phyloP scores from a whole-genome alignment of 2,888 invertebrate genomes.

The Drosophila kuntzei region DNA sequence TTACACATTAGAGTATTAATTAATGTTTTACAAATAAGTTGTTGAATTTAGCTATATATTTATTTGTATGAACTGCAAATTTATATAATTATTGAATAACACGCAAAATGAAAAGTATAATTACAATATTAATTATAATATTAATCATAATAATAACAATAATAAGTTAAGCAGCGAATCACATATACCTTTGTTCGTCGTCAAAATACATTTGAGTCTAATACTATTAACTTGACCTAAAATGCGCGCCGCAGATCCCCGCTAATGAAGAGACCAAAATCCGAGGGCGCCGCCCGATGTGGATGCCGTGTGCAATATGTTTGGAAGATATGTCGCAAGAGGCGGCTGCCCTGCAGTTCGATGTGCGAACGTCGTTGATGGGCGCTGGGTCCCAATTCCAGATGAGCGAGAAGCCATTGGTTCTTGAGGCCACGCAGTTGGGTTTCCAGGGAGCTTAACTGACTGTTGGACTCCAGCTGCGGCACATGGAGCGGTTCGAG shows the following conservation, averaged over 20 bases:
- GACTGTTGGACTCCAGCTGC: constrained; percentile 74
- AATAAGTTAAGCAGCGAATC: constrained; percentile 55
- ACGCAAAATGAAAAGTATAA: constrained; percentile 47
- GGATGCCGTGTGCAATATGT: constrained; percentile 84
- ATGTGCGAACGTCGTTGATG: constrained; percentile 71
- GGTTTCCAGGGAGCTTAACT: constrained; percentile 82
- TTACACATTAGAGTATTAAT: no score
- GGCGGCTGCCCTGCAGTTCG: constrained; percentile 62
- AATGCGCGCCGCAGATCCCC: constrained; percentile 63
- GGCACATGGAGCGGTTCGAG: constrained; percentile 87
- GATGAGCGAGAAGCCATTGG: constrained; percentile 78
- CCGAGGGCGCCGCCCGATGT: constrained; percentile 80
- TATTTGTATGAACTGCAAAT: constrained; percentile 35
- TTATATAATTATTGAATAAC: constrained; percentile 51
- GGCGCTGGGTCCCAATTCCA: constrained; percentile 60
- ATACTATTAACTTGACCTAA: constrained; percentile 40
- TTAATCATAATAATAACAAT: constrained; percentile 1
- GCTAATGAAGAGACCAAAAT: constrained; percentile 82
- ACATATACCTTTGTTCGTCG: constrained; percentile 53
- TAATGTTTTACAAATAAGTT: background rate
- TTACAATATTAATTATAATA: constrained; percentile 16
- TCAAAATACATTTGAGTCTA: constrained; percentile 35
- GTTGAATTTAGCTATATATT: constrained; percentile 25
- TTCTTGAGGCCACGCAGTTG: constrained; percentile 68
- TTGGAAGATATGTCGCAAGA: constrained; percentile 82